phyloP scores from a whole-genome alignment of 2,888 invertebrate genomes.

The Biston stratarius region DNA sequence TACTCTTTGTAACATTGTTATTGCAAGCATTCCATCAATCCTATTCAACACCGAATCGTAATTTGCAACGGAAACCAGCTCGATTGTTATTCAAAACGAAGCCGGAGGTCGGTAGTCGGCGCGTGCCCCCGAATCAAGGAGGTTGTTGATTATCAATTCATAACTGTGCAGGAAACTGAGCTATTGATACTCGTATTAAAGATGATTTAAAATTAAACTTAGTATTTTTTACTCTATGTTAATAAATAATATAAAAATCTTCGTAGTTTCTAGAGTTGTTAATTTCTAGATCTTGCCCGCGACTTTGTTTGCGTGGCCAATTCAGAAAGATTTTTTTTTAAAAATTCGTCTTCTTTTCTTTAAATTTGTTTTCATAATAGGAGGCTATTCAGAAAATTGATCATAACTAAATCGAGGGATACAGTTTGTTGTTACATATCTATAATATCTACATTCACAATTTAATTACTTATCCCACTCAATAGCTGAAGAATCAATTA shows the following conservation, averaged over 20 bases:
- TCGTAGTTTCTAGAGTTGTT: background rate
- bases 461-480: too few relatives aligned
- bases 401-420: too few relatives aligned
- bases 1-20: background rate
- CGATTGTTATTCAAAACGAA: conserved; percentile 61
- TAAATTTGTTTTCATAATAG: too few relatives aligned
- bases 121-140: conserved; percentile 57
- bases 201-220: too few relatives aligned
- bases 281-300: background rate
- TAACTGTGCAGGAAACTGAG: conserved; percentile 50
- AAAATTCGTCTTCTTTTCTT: too few relatives aligned
- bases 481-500: too few relatives aligned
- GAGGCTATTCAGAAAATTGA: too few relatives aligned
- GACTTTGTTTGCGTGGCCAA: background rate
- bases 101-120: conserved; percentile 51
- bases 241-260: background rate
- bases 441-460: too few relatives aligned
- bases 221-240: too few relatives aligned
- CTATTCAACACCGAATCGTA: conserved; percentile 41
- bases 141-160: conserved; percentile 59
- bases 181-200: conserved; percentile 1
- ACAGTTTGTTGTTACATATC: too few relatives aligned
- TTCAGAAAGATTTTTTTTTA: too few relatives aligned
- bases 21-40: conserved; percentile 3
- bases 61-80: conserved; percentile 53